Evolutionary conservation across 2,888 invertebrate genomes (phyloP).

Genomic region (Drosophila tripunctata): DNA sequence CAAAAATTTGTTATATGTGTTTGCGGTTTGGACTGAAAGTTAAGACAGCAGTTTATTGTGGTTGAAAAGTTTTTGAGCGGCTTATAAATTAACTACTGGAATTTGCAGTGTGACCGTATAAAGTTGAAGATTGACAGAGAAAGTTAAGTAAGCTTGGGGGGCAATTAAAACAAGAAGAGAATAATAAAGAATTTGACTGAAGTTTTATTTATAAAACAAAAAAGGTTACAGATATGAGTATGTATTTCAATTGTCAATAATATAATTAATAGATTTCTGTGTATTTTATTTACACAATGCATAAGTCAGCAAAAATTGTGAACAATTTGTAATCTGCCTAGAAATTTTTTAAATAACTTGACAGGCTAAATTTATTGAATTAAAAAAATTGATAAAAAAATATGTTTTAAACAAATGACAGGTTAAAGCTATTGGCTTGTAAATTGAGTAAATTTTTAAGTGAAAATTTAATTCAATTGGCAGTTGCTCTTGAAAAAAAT

Average conservation of each 20-base stretch:
- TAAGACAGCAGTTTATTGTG: conserved; percentile 49
- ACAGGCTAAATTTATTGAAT: not conserved
- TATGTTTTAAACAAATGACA: not conserved
- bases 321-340: not conserved
- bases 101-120: not conserved
- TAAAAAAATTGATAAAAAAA: no score
- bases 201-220: not conserved
- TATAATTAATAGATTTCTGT: no score
- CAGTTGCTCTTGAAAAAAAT: not conserved
- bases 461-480: not conserved
- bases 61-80: conserved; percentile 22
- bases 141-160: not conserved
- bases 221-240: no score
- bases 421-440: not conserved
- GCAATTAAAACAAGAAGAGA: not conserved
- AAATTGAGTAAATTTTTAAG: not conserved
- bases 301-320: not conserved
- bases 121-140: conserved; percentile 3
- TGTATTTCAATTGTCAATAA: no score
- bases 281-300: no score
- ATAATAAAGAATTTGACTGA: not conserved
- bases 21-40: conserved; percentile 36
- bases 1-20: conserved; percentile 11
- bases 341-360: not conserved
- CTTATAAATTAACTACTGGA: conserved; percentile 29